Percentiles rank a stretch among this genome's conserved stretches.
phyloP scores from a whole-genome alignment of 2,888 invertebrate species.

The Tortrix viridana region DNA sequence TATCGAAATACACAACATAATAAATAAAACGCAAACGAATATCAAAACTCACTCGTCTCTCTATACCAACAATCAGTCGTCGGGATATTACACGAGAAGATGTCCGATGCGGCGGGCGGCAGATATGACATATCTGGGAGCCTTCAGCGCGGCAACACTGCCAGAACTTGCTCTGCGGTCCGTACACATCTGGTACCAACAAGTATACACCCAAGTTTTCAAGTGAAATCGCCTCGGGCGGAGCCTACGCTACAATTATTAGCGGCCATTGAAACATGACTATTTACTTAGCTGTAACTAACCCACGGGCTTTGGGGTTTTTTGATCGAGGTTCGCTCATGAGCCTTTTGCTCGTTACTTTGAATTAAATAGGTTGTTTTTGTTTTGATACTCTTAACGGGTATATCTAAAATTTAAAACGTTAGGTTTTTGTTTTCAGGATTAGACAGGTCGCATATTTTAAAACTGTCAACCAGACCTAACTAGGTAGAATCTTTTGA shows the following conservation, averaged over 20 bases:
- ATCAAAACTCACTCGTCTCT: slow-evolving; percentile 47
- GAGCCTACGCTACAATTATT: slow-evolving; percentile 73
- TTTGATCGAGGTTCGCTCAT: slow-evolving; percentile 28
- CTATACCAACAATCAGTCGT: slow-evolving; percentile 64
- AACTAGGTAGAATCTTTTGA: too few species aligned
- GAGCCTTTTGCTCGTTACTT: slow-evolving; percentile 24
- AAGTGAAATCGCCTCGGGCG: slow-evolving; percentile 69
- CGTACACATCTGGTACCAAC: slow-evolving; percentile 63
- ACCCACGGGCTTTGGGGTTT: slow-evolving; percentile 52
- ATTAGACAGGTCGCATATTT: too few species aligned
- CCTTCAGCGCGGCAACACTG: slow-evolving; percentile 75
- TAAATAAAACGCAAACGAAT: slow-evolving; percentile 33
- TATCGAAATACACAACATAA: neutral
- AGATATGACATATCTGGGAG: slow-evolving; percentile 81
- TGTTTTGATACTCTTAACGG: neutral
- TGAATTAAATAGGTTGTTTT: slow-evolving; percentile 19
- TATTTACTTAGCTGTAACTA: slow-evolving; percentile 74
- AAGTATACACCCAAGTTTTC: slow-evolving; percentile 57
- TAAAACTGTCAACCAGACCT: too few species aligned
- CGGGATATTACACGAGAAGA: slow-evolving; percentile 63
- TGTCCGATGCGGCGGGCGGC: slow-evolving; percentile 62
- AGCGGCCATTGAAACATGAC: slow-evolving; percentile 76
- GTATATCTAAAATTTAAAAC: too few species aligned
- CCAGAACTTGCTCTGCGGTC: slow-evolving; percentile 79
- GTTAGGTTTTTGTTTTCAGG: too few species aligned